Evolutionary conservation across 2,888 invertebrate genomes (phyloP).

Genomic region (Drosophila helvetica): DNA sequence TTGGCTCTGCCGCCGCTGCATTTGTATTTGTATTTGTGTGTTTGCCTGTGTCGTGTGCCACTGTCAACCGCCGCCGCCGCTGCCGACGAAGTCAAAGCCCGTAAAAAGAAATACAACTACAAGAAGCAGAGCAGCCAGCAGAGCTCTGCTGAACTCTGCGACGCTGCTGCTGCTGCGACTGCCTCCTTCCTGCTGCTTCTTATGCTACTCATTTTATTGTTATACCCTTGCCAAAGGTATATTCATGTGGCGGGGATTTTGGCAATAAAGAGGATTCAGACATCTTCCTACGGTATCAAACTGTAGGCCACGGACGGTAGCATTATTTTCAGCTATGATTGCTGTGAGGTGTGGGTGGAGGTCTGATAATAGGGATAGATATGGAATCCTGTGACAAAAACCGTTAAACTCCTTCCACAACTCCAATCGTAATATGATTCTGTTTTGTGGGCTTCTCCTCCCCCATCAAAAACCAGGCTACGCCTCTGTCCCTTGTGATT

Average conservation of each 20-base stretch:
- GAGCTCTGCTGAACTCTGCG: not conserved
- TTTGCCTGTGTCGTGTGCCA: slow-evolving; percentile 67
- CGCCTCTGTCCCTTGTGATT: not conserved
- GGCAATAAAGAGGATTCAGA: too few relatives aligned
- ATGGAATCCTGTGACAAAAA: not conserved
- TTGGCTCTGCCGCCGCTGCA: slow-evolving; percentile 25
- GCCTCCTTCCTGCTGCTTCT: not conserved
- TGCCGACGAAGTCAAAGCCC: not conserved
- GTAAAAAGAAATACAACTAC: slow-evolving; percentile 1
- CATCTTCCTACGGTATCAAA: not conserved
- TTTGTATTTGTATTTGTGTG: slow-evolving; percentile 25
- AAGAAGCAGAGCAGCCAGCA: not conserved
- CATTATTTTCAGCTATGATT: not conserved
- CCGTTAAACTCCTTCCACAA: not conserved
- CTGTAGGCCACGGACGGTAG: too few relatives aligned
- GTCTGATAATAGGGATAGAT: not conserved
- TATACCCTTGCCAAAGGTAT: not conserved
- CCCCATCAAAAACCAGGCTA: not conserved
- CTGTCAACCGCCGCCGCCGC: slow-evolving; percentile 55
- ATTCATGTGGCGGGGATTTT: not conserved
- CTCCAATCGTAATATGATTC: not conserved
- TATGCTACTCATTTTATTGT: not conserved
- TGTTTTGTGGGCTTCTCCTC: not conserved
- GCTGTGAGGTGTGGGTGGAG: not conserved
- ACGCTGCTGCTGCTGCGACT: too few relatives aligned